phyloP scores from a whole-genome alignment of 2,888 invertebrate species.

The Alcis repandata region DNA sequence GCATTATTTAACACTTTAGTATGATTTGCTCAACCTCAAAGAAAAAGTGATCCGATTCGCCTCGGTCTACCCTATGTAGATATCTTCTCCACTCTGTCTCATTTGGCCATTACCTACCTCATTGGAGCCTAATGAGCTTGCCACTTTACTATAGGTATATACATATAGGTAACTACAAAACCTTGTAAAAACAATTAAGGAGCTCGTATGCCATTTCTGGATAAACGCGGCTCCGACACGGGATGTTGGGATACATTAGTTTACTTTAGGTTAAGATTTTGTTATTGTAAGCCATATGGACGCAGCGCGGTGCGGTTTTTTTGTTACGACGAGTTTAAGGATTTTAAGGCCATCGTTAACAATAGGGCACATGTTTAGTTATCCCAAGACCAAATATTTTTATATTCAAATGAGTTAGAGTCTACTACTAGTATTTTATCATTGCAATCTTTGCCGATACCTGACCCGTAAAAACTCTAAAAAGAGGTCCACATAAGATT shows the following conservation, averaged over 20 bases:
- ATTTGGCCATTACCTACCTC: too few species aligned
- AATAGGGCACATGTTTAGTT: conserved; percentile 74
- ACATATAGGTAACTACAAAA: not conserved
- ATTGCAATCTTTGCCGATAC: too few species aligned
- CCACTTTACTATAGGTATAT: too few species aligned
- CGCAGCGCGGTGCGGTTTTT: conserved; percentile 74
- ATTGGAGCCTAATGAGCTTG: too few species aligned
- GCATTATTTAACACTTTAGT: too few species aligned
- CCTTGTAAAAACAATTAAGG: not conserved
- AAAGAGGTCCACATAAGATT: too few species aligned
- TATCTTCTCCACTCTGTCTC: too few species aligned
- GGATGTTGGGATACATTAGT: conserved; percentile 75
- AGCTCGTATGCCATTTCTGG: conserved; percentile 65
- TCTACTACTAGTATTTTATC: too few species aligned
- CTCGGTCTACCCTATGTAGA: too few species aligned
- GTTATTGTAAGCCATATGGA: conserved; percentile 84
- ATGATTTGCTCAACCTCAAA: too few species aligned
- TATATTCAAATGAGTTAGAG: not conserved
- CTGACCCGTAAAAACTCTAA: too few species aligned
- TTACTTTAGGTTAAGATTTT: conserved; percentile 84
- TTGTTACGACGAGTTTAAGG: conserved; percentile 67
- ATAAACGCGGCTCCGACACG: conserved; percentile 54
- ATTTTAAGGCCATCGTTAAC: conserved; percentile 74
- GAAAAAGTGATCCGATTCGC: too few species aligned
- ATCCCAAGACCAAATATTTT: not conserved